Conservation (phyloP, 2,113 vertebrate genomes). For the Ciconia boyciana region DNA sequence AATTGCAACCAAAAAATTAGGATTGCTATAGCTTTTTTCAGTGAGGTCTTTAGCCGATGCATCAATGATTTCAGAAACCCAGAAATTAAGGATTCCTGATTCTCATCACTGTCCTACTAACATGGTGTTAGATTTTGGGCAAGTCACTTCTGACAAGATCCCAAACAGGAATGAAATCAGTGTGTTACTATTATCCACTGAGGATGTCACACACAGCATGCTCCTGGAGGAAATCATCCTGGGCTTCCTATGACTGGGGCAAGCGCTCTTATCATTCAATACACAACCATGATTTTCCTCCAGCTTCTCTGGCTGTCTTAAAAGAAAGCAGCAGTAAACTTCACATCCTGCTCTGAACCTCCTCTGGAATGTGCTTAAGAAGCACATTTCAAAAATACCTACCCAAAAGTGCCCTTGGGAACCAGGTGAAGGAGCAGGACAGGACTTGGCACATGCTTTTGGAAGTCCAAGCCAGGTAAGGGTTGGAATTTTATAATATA, state of each 20-base stretch:
- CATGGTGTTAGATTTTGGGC: neutral
- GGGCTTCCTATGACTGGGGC: neutral
- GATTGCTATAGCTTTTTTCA: neutral
- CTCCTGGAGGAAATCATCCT: neutral
- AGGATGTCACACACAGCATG: neutral
- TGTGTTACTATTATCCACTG: neutral
- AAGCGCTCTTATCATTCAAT: neutral
- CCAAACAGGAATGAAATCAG: neutral
- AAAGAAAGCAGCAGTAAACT: neutral
- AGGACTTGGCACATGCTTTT: neutral
- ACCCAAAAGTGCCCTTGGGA: neutral
- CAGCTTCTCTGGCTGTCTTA: neutral
- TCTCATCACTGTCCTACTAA: neutral
- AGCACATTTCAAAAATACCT: conserved; percentile 6
- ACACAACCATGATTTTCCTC: neutral
- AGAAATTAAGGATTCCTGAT: neutral
- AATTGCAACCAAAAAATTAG: neutral
- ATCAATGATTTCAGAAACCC: neutral
- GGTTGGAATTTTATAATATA: neutral
- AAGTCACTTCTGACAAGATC: neutral
- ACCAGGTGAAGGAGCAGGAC: neutral
- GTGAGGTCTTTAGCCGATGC: neutral
- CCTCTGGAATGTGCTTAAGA: neutral
- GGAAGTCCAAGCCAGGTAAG: neutral
- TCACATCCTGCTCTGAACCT: neutral